Evolutionary conservation across 2,888 invertebrate genomes (phyloP), one percentile per base, ranked within the genome.

Genomic region (Digitonthophagus gazella): DNA sequence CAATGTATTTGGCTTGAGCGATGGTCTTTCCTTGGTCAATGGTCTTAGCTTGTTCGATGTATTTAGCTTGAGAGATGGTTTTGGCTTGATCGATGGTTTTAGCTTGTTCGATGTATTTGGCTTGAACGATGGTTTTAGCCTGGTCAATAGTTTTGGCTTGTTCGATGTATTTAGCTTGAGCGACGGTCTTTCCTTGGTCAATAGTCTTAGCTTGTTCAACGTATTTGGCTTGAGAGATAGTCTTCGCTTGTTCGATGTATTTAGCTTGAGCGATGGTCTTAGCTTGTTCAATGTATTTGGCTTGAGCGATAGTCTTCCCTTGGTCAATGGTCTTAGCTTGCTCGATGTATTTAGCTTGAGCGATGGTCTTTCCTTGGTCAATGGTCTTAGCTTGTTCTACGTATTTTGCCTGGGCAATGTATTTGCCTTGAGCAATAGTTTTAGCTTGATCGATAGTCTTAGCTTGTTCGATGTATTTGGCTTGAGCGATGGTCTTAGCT

Each of bases 161-260:
- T 8, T 18, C 16, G 1, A 61, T 61, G 2, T 18, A 19, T 14
- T 61, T 61, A 16, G 16, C 61, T 61, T 61, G 61, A 20, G 18
- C 61, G 18, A 57, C 14, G 57, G 15, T 16, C 16, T 57, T 57
- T 6, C n/a, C 57, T 57, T 57, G 15, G 3, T 15, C 15, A 2
- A 61, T 19, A n/a, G 61, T 61, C 18, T 61, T 61, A n/a, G 61
- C 61, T 5, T 61, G 16, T 3, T 61, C 61, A 6, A 61, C 18
- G 61, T n/a, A 61, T 19, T 61, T 61, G 6, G 61, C 61, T 16
- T n/a, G 19, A 19, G 61, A 14, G n/a, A 57, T 11, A 1, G 57
- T 57, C 57, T 57, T 57, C 16, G 8, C 57, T 57, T 57, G 57
- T 4, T 57, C 18, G n/a, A 61, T 18, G 58, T 15, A 16, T 58